Evolutionary conservation across 2,113 vertebrate species (phyloP), one percentile per base, ranked within the genome.

Genomic region (Gymnogyps californianus): DNA sequence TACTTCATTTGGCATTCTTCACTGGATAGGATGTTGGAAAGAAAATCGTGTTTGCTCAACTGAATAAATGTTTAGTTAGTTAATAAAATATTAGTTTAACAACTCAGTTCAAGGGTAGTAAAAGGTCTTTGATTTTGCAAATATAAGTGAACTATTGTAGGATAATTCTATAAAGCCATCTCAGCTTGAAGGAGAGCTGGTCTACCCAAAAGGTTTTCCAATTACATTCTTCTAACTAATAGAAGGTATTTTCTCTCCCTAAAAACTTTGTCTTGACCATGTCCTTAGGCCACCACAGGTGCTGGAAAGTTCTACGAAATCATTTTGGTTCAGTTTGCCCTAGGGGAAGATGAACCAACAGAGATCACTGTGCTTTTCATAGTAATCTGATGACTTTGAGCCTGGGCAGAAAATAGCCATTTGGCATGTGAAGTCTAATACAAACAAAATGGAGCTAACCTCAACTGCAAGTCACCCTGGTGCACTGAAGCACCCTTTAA

Each of bases 61-160:
- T 86, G 54, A 66, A 9, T 55, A 74, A 52, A 83, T 75, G 14
- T 86, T 92, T 86, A 70, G 55, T 47, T 93, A 94, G 22, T 54
- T 87, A 86, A 88, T 74, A 95, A 83, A 94, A 86, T 55, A 70
- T 57, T 79, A 64, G 78, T 93, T 65, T 94, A 85, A 65, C 79
- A 90, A 49, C 51, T 80, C 70, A 25, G 6, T 87, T 72, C 38
- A 83, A 62, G 36, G 13, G 16, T 34, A 83, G 31, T 67, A 66
- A 75, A 95, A 89, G 3, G 9, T 58, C 51, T 78, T 94, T 90
- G 31, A n/a, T 55, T 88, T 89, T 88, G 20, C 29, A 64, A 64
- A 58, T 83, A 34, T 54, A 90, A 89, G 36, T 47, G 36, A 88
- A 61, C 24, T 71, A 38, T 34, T 86, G 20, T 46, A 90, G 42